Evolutionary conservation across 92 coral and sea anemone species (phyloP).

Genomic region (Zoanthus solanderi): DNA sequence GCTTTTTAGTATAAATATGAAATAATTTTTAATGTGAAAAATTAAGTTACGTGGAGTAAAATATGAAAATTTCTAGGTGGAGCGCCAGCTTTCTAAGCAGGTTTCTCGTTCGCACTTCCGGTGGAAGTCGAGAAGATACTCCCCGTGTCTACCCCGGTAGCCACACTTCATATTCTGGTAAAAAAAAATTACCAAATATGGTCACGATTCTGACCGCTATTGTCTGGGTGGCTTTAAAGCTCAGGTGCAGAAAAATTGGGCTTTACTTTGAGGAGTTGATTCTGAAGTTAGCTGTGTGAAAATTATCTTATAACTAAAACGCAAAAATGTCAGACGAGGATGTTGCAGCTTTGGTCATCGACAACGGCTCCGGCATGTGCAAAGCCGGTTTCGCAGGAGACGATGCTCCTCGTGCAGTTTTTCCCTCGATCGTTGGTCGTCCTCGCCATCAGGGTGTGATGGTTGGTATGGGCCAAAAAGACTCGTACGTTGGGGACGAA

Average conservation of each 20-base stretch:
- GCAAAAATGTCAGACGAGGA: slow-evolving; percentile 85
- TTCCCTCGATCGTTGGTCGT: slow-evolving; percentile 99
- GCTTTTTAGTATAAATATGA: too few species aligned
- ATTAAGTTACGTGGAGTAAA: not conserved
- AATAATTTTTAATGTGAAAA: not conserved
- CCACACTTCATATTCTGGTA: slow-evolving; percentile 30
- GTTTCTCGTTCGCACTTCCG: not conserved
- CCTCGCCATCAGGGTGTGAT: slow-evolving; percentile 99
- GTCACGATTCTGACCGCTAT: slow-evolving; percentile 34
- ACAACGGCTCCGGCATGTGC: slow-evolving; percentile 99
- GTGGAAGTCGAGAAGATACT: slow-evolving; percentile 14
- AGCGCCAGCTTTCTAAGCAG: not conserved
- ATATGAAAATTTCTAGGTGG: not conserved
- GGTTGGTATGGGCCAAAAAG: slow-evolving; percentile 99
- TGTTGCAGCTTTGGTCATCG: slow-evolving; percentile 98
- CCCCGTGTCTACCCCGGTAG: slow-evolving; percentile 51
- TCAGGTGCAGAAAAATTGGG: slow-evolving; percentile 29
- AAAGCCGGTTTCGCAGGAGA: slow-evolving; percentile 99
- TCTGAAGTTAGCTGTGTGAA: not conserved
- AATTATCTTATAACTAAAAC: not conserved
- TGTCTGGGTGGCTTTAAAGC: slow-evolving; percentile 39
- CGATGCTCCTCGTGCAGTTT: slow-evolving; percentile 99
- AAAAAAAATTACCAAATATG: slow-evolving; percentile 43
- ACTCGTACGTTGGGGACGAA: slow-evolving; percentile 99
- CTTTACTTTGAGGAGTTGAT: slow-evolving; percentile 25